Percentiles rank a stretch among this genome's conserved stretches.
These are phyloP conservation scores for Disparrhopalites patrizii DNA, from an alignment of 2,888 invertebrate genomes.

Conservation along the genomic window DNA sequence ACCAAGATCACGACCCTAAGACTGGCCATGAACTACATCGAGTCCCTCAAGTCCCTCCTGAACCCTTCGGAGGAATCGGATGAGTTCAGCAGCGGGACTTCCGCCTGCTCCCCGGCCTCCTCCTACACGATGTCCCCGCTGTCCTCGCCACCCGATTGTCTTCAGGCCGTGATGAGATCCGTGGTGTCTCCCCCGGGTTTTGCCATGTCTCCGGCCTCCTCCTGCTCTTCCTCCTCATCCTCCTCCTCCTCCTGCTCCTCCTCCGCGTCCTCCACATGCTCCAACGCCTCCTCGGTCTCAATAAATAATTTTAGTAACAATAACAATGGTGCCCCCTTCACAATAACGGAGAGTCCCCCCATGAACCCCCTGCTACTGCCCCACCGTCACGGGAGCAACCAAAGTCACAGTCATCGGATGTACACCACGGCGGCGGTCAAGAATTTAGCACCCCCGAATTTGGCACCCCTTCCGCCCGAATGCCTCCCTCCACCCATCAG, in stretches of 20 bases:
- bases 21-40: slow-evolving; percentile 82
- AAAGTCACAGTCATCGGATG: slow-evolving; percentile 25
- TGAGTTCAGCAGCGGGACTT: slow-evolving; percentile 48
- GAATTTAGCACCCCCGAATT: neutral
- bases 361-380: too few relatives aligned
- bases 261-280: slow-evolving; percentile 18
- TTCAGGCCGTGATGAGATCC: slow-evolving; percentile 47
- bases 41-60: slow-evolving; percentile 64
- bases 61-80: slow-evolving; percentile 4
- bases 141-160: slow-evolving; percentile 44
- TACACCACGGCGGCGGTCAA: neutral
- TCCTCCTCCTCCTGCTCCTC: slow-evolving; percentile 24
- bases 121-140: slow-evolving; percentile 46
- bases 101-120: slow-evolving; percentile 47
- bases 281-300: slow-evolving; percentile 10
- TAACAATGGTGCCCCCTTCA: too few relatives aligned
- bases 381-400: too few relatives aligned
- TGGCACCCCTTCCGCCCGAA: too few relatives aligned
- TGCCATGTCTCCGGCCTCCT: slow-evolving; percentile 28
- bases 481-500: slow-evolving; percentile 18
- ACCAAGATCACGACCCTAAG: slow-evolving; percentile 85
- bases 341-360: too few relatives aligned
- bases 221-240: slow-evolving; percentile 30
- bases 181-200: slow-evolving; percentile 41
- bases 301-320: slow-evolving; percentile 11